Evolutionary conservation across 2,888 invertebrate genomes (phyloP), one percentile per base, ranked within the genome.

Genomic region (Ennomos erosarius): DNA sequence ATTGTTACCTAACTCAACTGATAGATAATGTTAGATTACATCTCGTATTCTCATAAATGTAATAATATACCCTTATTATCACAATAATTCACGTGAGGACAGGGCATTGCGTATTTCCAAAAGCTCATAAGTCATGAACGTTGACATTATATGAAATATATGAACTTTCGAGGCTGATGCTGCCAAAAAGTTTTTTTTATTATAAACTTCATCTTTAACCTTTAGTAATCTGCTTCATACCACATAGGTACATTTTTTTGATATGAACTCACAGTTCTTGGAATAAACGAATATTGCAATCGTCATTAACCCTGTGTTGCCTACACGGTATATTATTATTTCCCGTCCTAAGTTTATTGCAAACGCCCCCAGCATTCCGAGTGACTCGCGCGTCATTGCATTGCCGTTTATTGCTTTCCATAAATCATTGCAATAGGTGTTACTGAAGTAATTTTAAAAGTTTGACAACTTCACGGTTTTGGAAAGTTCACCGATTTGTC

Each of bases 341-440:
- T 56, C 43, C 51, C 35, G 42, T 39, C 33, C 43, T 37, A 49
- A 59, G 55, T 67, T 64, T 69, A 65, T 64, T 68, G 61, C 64
- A 63, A 63, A 64, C 65, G 58, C 54, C 59, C 62, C 67, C 60
- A 59, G 55, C 66, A 65, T 71, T 68, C 64, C 61, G 50, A 66
- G 57, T 73, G 71, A 72, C 67, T 71, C 72, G 70, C 67, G 68
- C 69, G 74, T 77, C 71, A 79, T 75, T 74, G 73, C 74, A 77
- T 74, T 71, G 64, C 70, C 65, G 65, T 78, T 77, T 74, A 76
- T 76, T 75, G 70, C 71, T 60, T 60, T 57, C 67, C 72, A 75
- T 83, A 82, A 82, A 81, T 85, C 79, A 82, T 76, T 78, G 76
- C 75, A 79, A 79, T 81, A 77, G 76, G 76, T 81, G 77, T 79